Base-by-base conservation (phyloP, 1,140 invertebrate species). In the Cepaea nemoralis region DNA sequence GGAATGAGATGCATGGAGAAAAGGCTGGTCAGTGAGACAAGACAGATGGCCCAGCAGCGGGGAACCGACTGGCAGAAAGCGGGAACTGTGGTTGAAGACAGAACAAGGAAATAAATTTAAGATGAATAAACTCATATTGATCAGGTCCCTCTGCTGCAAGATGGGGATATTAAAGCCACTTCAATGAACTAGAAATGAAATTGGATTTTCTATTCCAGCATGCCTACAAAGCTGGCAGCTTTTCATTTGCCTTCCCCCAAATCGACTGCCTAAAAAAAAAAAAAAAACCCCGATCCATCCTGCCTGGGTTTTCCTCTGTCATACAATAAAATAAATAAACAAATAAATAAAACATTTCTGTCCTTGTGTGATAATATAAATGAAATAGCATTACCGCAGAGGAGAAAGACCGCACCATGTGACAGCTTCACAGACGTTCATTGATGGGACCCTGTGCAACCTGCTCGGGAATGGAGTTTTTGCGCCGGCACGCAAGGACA, bases 91-190 rank as follows among this genome's bases (percentile, higher is more conserved):
- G 35, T 24, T 33, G 42, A 40, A 33, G 66, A 0, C 10, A 33
- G 77, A 80, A 71, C 24, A 37, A 22, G 19, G 79, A 73, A 59
- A 55, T 48, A 73, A 39, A 73, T 67, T 55, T 27, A 69, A 71
- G 67, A 33, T 50, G 40, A 39, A 70, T 74, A 39, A 31, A 42
- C 71, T 74, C 42, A 48, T 74, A 74, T 74, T 74, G 42, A 74
- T 74, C 42, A 27, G 31, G 27, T 45, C 27, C 31, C 42, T 48
- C 71, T 33, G 10, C 42, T 3, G 35, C 3, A 35, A 48, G 42
- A 74, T 50, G 71, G 33, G 71, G 8, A 74, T 50, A 74, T 74
- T 74, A 74, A 74, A 74, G 71, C 71, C 71, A 74, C 42, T 42
- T 74, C 37, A 45, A 45, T 45, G 71, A 40, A 70, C 3, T 37